Base-by-base conservation (phyloP, 2,888 invertebrate genomes). In the Blera fallax region DNA sequence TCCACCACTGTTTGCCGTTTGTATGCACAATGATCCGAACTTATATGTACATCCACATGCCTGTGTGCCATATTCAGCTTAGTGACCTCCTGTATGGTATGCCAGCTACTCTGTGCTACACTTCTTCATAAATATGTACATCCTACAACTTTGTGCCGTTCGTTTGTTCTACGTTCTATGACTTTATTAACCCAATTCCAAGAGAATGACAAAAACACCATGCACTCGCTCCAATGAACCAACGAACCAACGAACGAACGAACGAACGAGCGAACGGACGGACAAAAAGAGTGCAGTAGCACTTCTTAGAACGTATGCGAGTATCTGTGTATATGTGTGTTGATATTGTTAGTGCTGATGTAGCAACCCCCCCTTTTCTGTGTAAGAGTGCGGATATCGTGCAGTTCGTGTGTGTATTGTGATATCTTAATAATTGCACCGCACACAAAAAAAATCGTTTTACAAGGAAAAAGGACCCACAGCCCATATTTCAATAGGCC, bases 181-280 rank as follows among this genome's bases (percentile, higher is more conserved):
- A 80, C 80, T 80, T 80, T 85, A 80, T 85, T 85, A 85, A 85
- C 80, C 84, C 76, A 80, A 85, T 80, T 85, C 70, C 69, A 64
- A 40, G 74, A 18, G 64, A 70, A 84, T 76, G 80, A 85, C 80
- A 85, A 80, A 70, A 74, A 84, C 79, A 84, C 78, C 73, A 84
- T 62, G 21, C 73, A 67, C 56, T 32, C 24, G 37, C 24, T 24
- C 24, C 4, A 4, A 4, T 4, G 29, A 29, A 65, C 64, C 62
- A 16, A 56, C 24, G 37, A 60, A 62, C 24, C 21, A 16, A 56
- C 62, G 50, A 24, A 48, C 32, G 62, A 34, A 67, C 32, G 56
- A 50, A 78, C n/a, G n/a, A n/a, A n/a, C n/a, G n/a, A n/a, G n/a
- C 24, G 32, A 16, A 56, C 62, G 50, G 29, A 48, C 32, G 62